Base-by-base conservation (phyloP, 2,113 vertebrate species). In the Oreotrochilus melanogaster region DNA sequence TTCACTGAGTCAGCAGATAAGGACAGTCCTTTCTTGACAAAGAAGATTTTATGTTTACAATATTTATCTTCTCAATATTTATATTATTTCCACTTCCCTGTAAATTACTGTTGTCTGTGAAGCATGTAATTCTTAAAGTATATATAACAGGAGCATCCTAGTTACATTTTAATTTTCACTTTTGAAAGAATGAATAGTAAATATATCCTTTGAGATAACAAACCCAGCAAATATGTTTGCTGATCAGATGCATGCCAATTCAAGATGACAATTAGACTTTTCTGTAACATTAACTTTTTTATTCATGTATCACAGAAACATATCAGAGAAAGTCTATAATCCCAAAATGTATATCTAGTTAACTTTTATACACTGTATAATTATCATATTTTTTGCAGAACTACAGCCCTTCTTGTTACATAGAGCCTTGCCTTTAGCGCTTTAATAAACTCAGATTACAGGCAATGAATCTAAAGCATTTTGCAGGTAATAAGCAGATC, bases 401-500 rank as follows among this genome's bases (percentile, higher is more conserved):
- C 58, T 60, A 57, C 7, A 37, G 4, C 8, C 50, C 39, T 61
- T 89, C 33, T 45, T 73, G 13, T 57, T 25, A 93, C 42, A 90
- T 15, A 66, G 48, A 92, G n/a, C 45, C 47, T 51, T 86, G 53
- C 43, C 73, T 95, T 93, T 37, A 62, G 76, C 23, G 84, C 39
- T 89, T 89, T 66, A 76, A 60, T 89, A 84, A 92, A 6, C 16
- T 96, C 85, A 72, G 93, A 95, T 87, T 93, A 81, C 17, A 93
- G 37, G 33, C 27, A 95, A 85, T 22, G 1, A 94, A 86, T 86
- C 8, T 57, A 76, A 70, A 94, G 54, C 33, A 73, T 89, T 96
- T 89, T 95, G 12, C 71, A 89, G 60, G 58, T 92, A 96, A 91
- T 91, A 95, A 92, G 37, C 12, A 95, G 35, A 93, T 86, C 17